A percentile compares a stretch with the other conserved stretches of the same genome.
Evolutionary conservation across 2,888 invertebrate species (phyloP).

Genomic region (Nebria salina): DNA sequence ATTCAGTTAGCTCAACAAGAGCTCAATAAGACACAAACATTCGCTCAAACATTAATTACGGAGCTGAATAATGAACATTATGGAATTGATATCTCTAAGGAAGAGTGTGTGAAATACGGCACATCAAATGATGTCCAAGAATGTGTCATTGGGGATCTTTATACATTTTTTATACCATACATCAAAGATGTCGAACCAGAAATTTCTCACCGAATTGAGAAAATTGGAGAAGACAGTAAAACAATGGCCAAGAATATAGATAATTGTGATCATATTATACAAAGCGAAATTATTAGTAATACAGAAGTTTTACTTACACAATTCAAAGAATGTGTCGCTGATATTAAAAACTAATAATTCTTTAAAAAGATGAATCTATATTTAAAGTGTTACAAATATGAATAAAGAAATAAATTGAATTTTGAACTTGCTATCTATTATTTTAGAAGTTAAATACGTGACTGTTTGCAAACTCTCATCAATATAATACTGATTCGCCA

Average conservation of each 20-base stretch:
- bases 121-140: constrained; percentile 21
- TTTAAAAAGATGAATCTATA: background rate
- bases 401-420: too few relatives aligned
- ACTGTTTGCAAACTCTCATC: too few relatives aligned
- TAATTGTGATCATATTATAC: constrained; percentile 4
- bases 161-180: constrained; percentile 12
- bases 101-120: constrained; percentile 16
- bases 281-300: background rate
- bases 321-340: background rate
- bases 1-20: background rate
- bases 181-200: constrained; percentile 21
- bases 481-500: too few relatives aligned
- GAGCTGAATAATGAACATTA: constrained; percentile 21
- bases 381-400: too few relatives aligned
- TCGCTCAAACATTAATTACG: background rate
- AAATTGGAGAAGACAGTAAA: background rate
- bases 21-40: background rate
- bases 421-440: too few relatives aligned
- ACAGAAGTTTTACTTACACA: background rate
- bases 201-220: constrained; percentile 5
- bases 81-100: constrained; percentile 9
- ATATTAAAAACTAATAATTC: background rate
- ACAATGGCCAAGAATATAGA: background rate
- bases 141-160: constrained; percentile 28
- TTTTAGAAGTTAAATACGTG: too few relatives aligned